Percentiles rank a stretch among this genome's conserved stretches.
These are phyloP conservation scores for Tychaedon coryphoeus DNA, from an alignment of 2,113 vertebrate genomes.

Conservation along the genomic window DNA sequence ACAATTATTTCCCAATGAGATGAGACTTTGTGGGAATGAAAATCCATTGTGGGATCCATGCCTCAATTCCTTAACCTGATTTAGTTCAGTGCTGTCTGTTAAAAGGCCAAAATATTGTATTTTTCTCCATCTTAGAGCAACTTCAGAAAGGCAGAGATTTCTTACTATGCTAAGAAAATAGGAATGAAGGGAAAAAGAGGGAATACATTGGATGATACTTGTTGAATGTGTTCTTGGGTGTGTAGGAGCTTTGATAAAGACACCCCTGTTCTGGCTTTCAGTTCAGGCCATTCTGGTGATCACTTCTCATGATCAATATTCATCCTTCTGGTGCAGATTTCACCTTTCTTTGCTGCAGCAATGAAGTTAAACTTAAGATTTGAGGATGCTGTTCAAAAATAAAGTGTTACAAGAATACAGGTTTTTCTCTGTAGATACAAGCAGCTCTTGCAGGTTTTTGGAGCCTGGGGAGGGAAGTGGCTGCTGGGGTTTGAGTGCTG, in stretches of 20 bases:
- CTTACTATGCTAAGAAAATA: background rate
- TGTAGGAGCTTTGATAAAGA: background rate
- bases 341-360: background rate
- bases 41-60: background rate
- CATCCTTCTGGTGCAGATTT: background rate
- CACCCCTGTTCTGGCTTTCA: background rate
- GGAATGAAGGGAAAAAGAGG: background rate
- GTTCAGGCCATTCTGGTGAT: background rate
- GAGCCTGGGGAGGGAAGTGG: background rate
- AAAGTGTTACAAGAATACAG: accelerated
- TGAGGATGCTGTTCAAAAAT: background rate
- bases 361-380: background rate
- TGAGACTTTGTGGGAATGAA: background rate
- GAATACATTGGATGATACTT: background rate
- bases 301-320: background rate
- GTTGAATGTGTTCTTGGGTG: accelerated
- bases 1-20: background rate
- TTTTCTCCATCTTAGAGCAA: background rate
- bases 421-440: background rate
- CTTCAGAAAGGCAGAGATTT: background rate
- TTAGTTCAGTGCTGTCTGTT: background rate
- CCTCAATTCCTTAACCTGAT: background rate
- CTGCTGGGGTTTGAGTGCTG: background rate
- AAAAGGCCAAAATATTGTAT: background rate
- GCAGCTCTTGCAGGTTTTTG: background rate